These are phyloP conservation scores for Ahaetulla prasina DNA, from an alignment of 2,113 vertebrate species.

Conservation along the genomic window DNA sequence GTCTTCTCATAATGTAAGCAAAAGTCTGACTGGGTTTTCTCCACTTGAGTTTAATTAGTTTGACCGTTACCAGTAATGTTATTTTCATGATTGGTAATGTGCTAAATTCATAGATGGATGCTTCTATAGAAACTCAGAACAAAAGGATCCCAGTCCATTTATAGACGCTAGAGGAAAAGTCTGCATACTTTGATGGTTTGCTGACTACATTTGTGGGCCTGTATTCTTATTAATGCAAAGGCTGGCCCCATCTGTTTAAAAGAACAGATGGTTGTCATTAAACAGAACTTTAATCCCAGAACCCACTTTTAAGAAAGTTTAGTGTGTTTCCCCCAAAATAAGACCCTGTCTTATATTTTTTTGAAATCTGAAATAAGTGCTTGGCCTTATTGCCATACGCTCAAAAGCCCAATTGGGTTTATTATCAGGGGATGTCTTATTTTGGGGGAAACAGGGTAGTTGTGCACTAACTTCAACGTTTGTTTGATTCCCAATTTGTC, in stretches of 20 bases:
- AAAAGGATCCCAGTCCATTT: not conserved
- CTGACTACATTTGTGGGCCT: not conserved
- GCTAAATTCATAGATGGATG: not conserved
- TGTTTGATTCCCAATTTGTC: not conserved
- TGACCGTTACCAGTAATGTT: not conserved
- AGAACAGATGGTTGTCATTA: not conserved
- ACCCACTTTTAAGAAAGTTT: not conserved
- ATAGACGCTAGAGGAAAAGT: not conserved
- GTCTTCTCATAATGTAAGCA: slow-evolving; percentile 2
- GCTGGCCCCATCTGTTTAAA: not conserved
- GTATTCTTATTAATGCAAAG: not conserved
- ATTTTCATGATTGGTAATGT: slow-evolving; percentile 1
- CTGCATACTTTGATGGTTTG: not conserved
- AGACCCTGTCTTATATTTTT: too few relatives aligned
- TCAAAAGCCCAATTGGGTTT: too few relatives aligned
- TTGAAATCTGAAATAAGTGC: too few relatives aligned
- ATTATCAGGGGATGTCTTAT: too few relatives aligned
- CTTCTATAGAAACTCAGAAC: fast-evolving
- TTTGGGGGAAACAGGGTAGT: too few relatives aligned
- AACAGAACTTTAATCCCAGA: not conserved
- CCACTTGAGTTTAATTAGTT: not conserved
- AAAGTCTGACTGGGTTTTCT: not conserved
- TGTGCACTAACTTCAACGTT: not conserved
- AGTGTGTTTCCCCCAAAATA: too few relatives aligned
- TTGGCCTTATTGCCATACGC: too few relatives aligned